Evolutionary conservation across 2,797 vertebrate species (phyloP), one percentile per base, ranked within the genome.

Genomic region (Hafferia zeledoni): DNA sequence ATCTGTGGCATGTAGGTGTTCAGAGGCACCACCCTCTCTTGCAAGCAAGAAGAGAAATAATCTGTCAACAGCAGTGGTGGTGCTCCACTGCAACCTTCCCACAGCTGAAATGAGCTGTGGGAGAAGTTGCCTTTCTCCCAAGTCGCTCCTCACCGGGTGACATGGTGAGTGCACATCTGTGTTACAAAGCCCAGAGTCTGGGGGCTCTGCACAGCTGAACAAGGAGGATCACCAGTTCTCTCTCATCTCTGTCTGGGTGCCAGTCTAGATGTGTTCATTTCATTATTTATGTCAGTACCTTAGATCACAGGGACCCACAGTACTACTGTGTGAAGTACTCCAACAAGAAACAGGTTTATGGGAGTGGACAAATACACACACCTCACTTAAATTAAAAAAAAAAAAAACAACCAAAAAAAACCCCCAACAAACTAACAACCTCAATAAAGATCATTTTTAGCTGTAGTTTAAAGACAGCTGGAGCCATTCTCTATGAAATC

Each of bases 401-500:
- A 24, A 41, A 5, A 39, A 39, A 5, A 39, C 39, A 37, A 37
- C 10, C 37, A 37, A 20, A 41, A 14, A 39, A 39, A 13, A 37
- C 35, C 35, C n/a, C 37, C 5, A 39, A 39, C 43, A 71, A 91
- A 72, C 28, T 41, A 70, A 71, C 60, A 69, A 59, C 47, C n/a
- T 72, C 20, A 72, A 15, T 84, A 85, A 84, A 79, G 56, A 25
- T 15, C 9, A 52, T 17, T 79, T 88, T 69, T 90, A 72, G 63
- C 41, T 84, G 56, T 25, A 70, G 92, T 88, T 94, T 90, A 94
- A 84, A 91, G 67, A 43, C 53, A 91, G 41, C 67, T 88, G 56
- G 74, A 96, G 33, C 52, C 37, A 39, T 64, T 90, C 17, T 64
- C 39, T 60, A 22, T 43, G 37, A 86, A 94, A 93, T 68, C 70